A percentile compares a stretch with the other conserved stretches of the same genome.
These are phyloP conservation scores for Poeciliopsis turrubarensis DNA, from an alignment of 2,113 vertebrate species.

Conservation along the genomic window DNA sequence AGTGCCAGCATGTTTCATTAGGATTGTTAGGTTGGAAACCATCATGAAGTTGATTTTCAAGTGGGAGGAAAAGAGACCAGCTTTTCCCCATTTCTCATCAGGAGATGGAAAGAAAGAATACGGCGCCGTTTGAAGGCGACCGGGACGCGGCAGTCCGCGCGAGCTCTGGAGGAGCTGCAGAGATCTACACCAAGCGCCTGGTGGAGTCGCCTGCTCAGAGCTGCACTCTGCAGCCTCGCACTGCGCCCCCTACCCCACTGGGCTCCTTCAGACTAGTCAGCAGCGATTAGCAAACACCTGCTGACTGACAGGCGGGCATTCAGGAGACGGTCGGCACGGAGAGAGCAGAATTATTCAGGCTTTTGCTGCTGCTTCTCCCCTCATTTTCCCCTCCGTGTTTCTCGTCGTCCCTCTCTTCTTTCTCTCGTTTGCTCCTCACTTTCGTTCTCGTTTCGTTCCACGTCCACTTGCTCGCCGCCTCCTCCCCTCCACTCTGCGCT, in stretches of 20 bases:
- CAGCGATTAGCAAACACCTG: background rate
- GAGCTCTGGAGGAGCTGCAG: background rate
- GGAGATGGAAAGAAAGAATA: no score
- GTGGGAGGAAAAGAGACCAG: background rate
- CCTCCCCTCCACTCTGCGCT: background rate
- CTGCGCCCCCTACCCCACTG: no score
- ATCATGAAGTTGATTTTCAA: background rate
- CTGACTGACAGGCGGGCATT: background rate
- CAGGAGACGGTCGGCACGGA: background rate
- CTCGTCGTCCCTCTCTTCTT: background rate
- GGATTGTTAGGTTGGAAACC: no score
- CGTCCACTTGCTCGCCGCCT: background rate
- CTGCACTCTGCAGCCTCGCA: no score
- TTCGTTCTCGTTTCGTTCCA: background rate
- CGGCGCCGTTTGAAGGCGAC: no score
- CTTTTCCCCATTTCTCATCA: background rate
- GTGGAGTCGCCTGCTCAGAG: no score
- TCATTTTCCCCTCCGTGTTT: background rate
- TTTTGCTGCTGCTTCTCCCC: background rate
- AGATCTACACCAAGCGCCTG: background rate
- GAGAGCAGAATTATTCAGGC: slow-evolving; percentile 2
- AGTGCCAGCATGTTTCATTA: no score
- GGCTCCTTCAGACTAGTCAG: no score
- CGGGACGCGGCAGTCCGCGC: no score
- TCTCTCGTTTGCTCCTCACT: background rate